Percentiles rank a stretch among this genome's conserved stretches.
phyloP scores from a whole-genome alignment of 2,888 invertebrate species.

The Drosophila algonquin region DNA sequence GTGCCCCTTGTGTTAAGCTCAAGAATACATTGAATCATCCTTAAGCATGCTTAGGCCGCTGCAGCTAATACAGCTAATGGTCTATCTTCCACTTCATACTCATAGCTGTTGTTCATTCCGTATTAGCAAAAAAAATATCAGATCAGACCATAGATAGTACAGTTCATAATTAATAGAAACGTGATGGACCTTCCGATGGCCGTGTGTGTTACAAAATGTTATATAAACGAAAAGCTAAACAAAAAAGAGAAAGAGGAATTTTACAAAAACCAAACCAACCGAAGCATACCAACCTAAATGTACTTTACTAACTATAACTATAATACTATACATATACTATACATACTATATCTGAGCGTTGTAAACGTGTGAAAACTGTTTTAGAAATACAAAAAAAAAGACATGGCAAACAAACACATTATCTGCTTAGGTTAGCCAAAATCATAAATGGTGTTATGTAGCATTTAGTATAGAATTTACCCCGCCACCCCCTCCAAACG shows the following conservation, averaged over 20 bases:
- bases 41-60: conserved; percentile 31
- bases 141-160: conserved; percentile 46
- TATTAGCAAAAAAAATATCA: conserved; percentile 34
- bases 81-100: conserved; percentile 44
- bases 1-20: conserved; percentile 36
- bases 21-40: conserved; percentile 29
- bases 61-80: conserved; percentile 39
- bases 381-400: conserved; percentile 52
- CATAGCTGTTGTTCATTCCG: conserved; percentile 74
- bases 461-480: conserved; percentile 70
- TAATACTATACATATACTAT: conserved; percentile 17
- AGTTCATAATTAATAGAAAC: conserved; percentile 55
- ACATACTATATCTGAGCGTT: conserved; percentile 46
- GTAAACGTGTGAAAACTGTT: conserved; percentile 53
- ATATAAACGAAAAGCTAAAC: conserved; percentile 34
- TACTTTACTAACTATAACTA: conserved; percentile 59
- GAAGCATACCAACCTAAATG: conserved; percentile 53
- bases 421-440: conserved; percentile 60
- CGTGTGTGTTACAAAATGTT: conserved; percentile 71
- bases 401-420: conserved; percentile 23
- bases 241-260: conserved; percentile 42
- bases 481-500: conserved; percentile 66
- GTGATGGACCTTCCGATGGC: conserved; percentile 68
- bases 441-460: conserved; percentile 67
- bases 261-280: conserved; percentile 50